Base-by-base conservation (phyloP, 2,113 vertebrate genomes). In the Eleginops maclovinus region DNA sequence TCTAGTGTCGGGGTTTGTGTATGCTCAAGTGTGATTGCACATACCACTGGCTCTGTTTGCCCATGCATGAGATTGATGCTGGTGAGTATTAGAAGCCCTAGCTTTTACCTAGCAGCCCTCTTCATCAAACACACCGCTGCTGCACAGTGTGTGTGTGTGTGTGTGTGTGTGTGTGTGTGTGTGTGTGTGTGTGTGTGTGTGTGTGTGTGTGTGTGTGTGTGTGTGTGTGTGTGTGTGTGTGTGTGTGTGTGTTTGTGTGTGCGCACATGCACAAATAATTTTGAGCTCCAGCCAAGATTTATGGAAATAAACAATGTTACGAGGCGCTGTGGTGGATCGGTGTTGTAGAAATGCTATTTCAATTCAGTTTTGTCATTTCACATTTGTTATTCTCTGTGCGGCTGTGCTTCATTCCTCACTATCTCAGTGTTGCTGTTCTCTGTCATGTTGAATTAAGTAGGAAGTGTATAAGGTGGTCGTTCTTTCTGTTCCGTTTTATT, bases 271-370 rank as follows among this genome's bases (percentile, higher is more conserved):
- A 41, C 1, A n/a, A 73, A 28, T 31, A 46, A 12, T 64, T 63
- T 44, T 43, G 56, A 82, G 54, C 69, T 44, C 22, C 13, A 54
- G 76, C 84, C 84, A 84, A 44, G 53, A 40, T 73, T 83, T 60
- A 77, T 76, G 75, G 54, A 82, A 87, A 81, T 81, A 81, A 84
- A 83, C 67, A 51, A 82, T 49, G 62, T 84, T 80, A 89, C 47
- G 70, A 82, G 75, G 68, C 31, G 3, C 3, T 12, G 56, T 49
- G 8, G 72, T 62, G 67, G 70, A 82, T 63, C 24, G 16, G 5
- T 16, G 75, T 74, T 11, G 65, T 31, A 72, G 65, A 74, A 81
- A 77, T 15, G 68, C 61, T 79, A 64, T 85, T 80, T 84, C 71
- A 80, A 77, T 79, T 84, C 43, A 43, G 17, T 69, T 82, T 82